phyloP scores from a whole-genome alignment of 2,113 vertebrate genomes.

The Odontesthes bonariensis region DNA sequence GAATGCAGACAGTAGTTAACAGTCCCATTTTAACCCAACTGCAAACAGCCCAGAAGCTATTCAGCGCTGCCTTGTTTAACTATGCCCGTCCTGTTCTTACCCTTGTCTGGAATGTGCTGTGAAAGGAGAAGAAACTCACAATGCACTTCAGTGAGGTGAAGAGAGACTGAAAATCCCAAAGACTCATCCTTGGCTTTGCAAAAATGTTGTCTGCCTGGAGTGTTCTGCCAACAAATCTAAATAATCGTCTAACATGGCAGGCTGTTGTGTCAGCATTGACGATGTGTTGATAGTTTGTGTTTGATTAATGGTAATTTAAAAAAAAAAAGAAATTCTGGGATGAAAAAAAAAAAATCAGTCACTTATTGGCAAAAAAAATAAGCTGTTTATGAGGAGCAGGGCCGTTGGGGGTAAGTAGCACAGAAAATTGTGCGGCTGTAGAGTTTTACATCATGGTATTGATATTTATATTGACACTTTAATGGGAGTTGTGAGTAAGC shows the following conservation, averaged over 20 bases:
- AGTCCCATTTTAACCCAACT: background rate
- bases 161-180: background rate
- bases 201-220: background rate
- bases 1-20: background rate
- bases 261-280: background rate
- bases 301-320: background rate
- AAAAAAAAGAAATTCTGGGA: background rate
- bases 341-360: background rate
- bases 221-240: background rate
- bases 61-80: slow-evolving; percentile 17
- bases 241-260: slow-evolving; percentile 4
- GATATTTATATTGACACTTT: slow-evolving; percentile 7
- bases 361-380: background rate
- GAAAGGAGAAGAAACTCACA: slow-evolving; percentile 3
- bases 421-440: background rate
- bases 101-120: slow-evolving; percentile 38
- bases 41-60: background rate
- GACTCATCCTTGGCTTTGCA: background rate
- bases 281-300: slow-evolving; percentile 14
- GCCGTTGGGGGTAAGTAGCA: background rate
- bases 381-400: background rate
- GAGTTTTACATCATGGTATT: background rate
- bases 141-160: background rate
- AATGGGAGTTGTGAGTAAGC: background rate
- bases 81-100: slow-evolving; percentile 23